These are phyloP conservation scores for Rhagonycha fulva DNA, from an alignment of 2,888 invertebrate species.

Conservation along the genomic window DNA sequence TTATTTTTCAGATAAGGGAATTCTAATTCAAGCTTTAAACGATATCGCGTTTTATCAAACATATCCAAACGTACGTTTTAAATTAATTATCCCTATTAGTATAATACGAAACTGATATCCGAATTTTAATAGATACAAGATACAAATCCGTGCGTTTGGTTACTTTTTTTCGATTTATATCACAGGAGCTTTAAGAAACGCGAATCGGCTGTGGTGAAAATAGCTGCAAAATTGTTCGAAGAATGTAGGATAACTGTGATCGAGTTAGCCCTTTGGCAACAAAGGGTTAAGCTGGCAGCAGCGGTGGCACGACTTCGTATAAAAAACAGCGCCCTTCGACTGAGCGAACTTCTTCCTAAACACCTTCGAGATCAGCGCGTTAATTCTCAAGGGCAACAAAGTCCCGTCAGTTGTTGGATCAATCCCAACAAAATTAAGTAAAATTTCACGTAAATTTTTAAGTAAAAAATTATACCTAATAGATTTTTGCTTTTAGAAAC, in stretches of 20 bases:
- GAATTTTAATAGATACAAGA: slow-evolving; percentile 40
- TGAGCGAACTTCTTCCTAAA: slow-evolving; percentile 70
- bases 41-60: slow-evolving; percentile 65
- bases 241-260: slow-evolving; percentile 55
- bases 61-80: slow-evolving; percentile 58
- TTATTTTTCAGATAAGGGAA: slow-evolving; percentile 66
- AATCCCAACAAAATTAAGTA: slow-evolving; percentile 74
- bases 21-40: slow-evolving; percentile 67
- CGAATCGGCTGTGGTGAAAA: slow-evolving; percentile 39
- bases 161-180: slow-evolving; percentile 72
- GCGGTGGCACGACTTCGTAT: slow-evolving; percentile 78
- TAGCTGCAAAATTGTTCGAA: slow-evolving; percentile 44
- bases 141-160: slow-evolving; percentile 58
- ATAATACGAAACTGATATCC: background rate
- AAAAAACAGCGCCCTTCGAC: slow-evolving; percentile 69
- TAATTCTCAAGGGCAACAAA: slow-evolving; percentile 58
- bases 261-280: slow-evolving; percentile 67
- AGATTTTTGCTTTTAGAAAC: slow-evolving; percentile 28
- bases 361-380: slow-evolving; percentile 75
- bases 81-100: background rate
- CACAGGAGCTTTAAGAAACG: slow-evolving; percentile 61
- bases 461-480: background rate
- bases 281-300: slow-evolving; percentile 73
- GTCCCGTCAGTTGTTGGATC: slow-evolving; percentile 76
- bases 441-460: slow-evolving; percentile 30